A percentile compares a stretch with the other conserved stretches of the same genome.
These are phyloP conservation scores for Jaculus jaculus DNA, from an alignment of 2,113 vertebrate species.

Conservation along the genomic window DNA sequence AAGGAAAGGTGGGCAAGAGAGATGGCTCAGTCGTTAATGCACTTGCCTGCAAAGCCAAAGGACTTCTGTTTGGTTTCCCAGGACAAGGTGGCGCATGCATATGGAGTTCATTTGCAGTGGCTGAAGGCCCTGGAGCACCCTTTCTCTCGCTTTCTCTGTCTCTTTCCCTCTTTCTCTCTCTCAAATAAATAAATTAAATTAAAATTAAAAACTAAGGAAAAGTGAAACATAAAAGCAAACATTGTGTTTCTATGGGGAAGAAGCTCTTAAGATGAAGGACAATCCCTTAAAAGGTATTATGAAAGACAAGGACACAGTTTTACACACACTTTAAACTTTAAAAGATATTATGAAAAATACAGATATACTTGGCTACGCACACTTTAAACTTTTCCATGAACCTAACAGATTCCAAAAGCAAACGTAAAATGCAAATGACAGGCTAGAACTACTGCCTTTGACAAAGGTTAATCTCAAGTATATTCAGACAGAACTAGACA, in stretches of 20 bases:
- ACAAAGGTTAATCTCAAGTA: neutral
- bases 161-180: no score
- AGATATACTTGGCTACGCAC: no score
- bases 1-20: neutral
- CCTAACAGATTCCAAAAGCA: neutral
- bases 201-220: no score
- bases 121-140: no score
- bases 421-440: neutral
- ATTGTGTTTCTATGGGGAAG: neutral
- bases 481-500: neutral
- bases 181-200: no score
- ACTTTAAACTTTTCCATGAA: neutral
- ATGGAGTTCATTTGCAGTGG: no score
- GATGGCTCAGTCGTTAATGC: no score
- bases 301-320: neutral
- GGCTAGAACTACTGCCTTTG: neutral
- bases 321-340: neutral
- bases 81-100: no score
- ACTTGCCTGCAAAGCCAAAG: no score
- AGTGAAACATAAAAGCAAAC: neutral
- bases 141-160: no score
- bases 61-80: no score
- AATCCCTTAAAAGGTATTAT: neutral
- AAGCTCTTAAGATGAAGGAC: neutral
- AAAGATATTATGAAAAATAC: neutral